These are phyloP conservation scores for Sogatella furcifera DNA, from an alignment of 1,140 invertebrate genomes.

Conservation along the genomic window DNA sequence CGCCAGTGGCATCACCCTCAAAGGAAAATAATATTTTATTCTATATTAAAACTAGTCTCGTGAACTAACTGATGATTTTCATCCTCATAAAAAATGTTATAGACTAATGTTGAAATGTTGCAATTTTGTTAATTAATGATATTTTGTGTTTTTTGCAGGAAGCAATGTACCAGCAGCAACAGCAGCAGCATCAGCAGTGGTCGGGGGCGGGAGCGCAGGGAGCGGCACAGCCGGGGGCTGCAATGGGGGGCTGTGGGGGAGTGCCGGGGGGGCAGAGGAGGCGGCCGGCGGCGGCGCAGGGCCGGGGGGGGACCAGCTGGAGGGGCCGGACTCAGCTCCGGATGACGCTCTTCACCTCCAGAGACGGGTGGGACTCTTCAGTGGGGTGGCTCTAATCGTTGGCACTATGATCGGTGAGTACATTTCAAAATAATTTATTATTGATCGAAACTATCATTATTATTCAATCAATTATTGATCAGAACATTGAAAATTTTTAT, in stretches of 20 bases:
- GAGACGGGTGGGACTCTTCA: constrained; percentile 96
- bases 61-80: no score
- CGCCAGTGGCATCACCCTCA: no score
- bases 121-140: background rate
- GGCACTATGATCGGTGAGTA: constrained; percentile 83
- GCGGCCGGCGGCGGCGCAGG: constrained; percentile 18
- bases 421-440: background rate
- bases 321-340: constrained; percentile 81
- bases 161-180: constrained; percentile 15
- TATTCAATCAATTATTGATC: no score
- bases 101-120: no score
- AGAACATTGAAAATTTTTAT: no score
- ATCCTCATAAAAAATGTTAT: no score
- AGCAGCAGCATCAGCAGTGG: constrained; percentile 28
- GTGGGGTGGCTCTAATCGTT: constrained; percentile 95
- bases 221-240: constrained; percentile 30
- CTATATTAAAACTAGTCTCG: no score
- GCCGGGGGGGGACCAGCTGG: constrained; percentile 48
- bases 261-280: constrained; percentile 16
- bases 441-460: no score
- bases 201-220: constrained; percentile 33
- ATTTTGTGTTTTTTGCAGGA: constrained; percentile 14
- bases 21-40: no score
- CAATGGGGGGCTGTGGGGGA: constrained; percentile 31
- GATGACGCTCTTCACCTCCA: constrained; percentile 93